phyloP scores from a whole-genome alignment of 2,888 invertebrate genomes.

The Lacanobia oleracea region DNA sequence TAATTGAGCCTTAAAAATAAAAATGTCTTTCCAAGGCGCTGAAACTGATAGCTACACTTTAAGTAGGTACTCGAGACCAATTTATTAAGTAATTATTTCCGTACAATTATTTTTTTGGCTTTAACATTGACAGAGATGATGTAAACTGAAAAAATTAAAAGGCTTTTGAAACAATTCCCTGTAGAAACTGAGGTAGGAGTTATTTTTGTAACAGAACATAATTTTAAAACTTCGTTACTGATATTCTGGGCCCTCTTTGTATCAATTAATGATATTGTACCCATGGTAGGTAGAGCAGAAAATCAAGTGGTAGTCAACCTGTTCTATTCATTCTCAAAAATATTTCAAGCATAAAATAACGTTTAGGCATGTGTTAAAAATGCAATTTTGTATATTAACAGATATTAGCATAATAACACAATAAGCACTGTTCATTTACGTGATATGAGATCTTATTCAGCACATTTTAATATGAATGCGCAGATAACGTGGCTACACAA shows the following conservation, averaged over 20 bases:
- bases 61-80: constrained; percentile 7
- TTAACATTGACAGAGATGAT: background rate
- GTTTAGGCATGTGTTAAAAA: constrained; percentile 23
- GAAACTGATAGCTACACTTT: constrained; percentile 20
- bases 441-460: constrained; percentile 39
- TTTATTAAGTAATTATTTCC: constrained; percentile 19
- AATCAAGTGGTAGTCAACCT: background rate
- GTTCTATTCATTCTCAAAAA: constrained; percentile 19
- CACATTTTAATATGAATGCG: constrained; percentile 27
- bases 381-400: constrained; percentile 28
- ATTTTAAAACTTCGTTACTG: background rate
- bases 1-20: constrained; percentile 25
- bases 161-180: background rate
- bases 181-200: no score
- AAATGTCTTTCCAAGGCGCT: constrained; percentile 26
- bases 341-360: constrained; percentile 27
- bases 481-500: constrained; percentile 2
- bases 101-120: constrained; percentile 9
- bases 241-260: background rate
- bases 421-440: constrained; percentile 37
- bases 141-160: background rate
- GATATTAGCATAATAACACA: constrained; percentile 46
- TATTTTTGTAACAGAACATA: background rate
- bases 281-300: background rate
- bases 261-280: background rate